phyloP scores from a whole-genome alignment of 2,113 vertebrate genomes.

The Burhinus bistriatus region DNA sequence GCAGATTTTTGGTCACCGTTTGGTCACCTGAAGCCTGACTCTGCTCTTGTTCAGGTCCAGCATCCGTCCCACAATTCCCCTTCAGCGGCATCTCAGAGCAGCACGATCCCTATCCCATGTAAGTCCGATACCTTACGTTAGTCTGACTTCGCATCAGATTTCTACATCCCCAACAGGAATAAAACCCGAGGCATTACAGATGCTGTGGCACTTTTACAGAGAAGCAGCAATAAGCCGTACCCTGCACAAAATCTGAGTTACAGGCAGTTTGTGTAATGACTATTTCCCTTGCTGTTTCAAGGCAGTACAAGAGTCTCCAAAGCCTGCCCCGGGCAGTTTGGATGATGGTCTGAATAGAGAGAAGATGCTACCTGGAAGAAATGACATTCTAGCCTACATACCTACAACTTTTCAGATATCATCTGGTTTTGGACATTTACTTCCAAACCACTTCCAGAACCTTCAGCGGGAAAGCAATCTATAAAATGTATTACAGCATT shows the following conservation, averaged over 20 bases:
- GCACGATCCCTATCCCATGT: background rate
- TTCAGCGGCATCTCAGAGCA: background rate
- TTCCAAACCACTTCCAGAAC: background rate
- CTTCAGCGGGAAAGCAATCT: background rate
- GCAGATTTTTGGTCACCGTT: background rate
- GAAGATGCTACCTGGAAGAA: background rate
- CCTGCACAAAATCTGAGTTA: background rate
- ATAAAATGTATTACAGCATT: background rate
- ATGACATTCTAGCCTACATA: background rate
- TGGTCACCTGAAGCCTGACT: background rate
- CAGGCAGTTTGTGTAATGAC: background rate
- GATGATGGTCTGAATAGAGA: background rate
- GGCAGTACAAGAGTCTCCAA: background rate
- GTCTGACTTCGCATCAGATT: background rate
- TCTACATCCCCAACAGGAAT: background rate
- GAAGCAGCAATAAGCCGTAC: background rate
- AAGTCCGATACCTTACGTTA: accelerated
- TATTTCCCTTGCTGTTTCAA: background rate
- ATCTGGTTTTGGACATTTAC: background rate
- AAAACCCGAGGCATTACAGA: background rate
- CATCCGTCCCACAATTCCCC: too few species aligned
- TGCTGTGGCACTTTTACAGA: background rate
- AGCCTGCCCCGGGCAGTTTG: background rate
- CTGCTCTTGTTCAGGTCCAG: background rate
- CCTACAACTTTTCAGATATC: background rate